phyloP scores from a whole-genome alignment of 2,797 vertebrate genomes.

The Lemur catta region DNA sequence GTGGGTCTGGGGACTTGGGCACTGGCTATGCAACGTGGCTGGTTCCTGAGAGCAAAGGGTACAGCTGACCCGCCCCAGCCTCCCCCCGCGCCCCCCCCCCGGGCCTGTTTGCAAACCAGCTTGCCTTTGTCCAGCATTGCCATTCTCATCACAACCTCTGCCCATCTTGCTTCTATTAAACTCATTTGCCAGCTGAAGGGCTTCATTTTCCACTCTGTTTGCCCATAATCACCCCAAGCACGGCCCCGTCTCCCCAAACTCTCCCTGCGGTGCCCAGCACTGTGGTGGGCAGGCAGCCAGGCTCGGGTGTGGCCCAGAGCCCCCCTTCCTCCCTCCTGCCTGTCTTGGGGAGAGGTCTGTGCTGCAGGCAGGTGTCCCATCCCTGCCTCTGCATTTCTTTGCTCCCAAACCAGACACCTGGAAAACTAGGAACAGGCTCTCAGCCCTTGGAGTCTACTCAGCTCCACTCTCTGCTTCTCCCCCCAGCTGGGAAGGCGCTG shows the following conservation, averaged over 20 bases:
- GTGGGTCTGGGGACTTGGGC: not conserved
- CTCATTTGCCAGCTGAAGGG: constrained; percentile 81
- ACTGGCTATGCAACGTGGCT: not conserved
- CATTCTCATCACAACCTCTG: constrained; percentile 69
- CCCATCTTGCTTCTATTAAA: constrained; percentile 80
- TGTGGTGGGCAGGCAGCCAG: not conserved
- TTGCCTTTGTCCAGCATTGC: constrained; percentile 52
- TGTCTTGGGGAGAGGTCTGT: not conserved
- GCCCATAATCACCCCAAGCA: constrained; percentile 14
- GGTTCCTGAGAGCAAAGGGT: not conserved
- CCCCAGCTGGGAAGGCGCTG: not conserved
- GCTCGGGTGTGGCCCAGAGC: accelerated
- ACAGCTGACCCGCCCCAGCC: not conserved
- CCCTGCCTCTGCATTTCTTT: not conserved
- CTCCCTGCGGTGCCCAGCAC: not conserved
- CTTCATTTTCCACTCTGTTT: constrained; percentile 82
- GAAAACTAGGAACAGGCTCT: not conserved
- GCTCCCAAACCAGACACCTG: not conserved
- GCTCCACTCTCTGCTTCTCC: not conserved
- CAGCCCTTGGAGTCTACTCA: not conserved
- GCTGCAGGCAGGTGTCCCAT: not conserved
- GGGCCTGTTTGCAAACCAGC: constrained; percentile 56
- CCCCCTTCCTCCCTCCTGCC: not conserved
- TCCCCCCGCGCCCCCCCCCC: not conserved
- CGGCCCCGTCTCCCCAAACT: not conserved